Conservation (phyloP, 2,888 invertebrate genomes). For the Drosophila kambysellisi region DNA sequence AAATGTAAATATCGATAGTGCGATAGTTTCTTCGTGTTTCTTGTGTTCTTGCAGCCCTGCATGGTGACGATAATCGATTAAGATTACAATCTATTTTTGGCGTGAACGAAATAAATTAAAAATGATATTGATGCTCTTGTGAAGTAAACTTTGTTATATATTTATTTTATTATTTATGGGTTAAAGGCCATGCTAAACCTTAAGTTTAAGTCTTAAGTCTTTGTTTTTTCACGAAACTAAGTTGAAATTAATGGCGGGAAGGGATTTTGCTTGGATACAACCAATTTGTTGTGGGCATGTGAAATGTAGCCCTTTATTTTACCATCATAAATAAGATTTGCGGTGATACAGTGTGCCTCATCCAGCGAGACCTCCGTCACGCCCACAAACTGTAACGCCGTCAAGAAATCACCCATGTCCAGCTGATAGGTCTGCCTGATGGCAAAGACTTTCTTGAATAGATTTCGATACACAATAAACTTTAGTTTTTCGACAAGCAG, state of each 20-base stretch:
- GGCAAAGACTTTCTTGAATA: slow-evolving; percentile 95
- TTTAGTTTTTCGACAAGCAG: slow-evolving; percentile 98
- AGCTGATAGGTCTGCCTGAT: slow-evolving; percentile 94
- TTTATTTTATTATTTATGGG: not conserved
- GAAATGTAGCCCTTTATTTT: slow-evolving; percentile 99
- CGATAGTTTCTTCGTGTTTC: not conserved
- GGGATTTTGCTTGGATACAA: slow-evolving; percentile 98
- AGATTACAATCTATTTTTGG: not conserved
- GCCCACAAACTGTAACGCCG: slow-evolving; percentile 92
- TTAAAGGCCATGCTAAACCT: not conserved
- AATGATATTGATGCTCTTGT: not conserved
- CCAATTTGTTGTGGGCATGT: slow-evolving; percentile 97
- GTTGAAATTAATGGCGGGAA: slow-evolving; percentile 93
- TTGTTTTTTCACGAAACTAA: slow-evolving; percentile 66
- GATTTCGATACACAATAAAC: slow-evolving; percentile 96
- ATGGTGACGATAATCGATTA: not conserved
- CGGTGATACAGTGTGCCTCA: slow-evolving; percentile 98
- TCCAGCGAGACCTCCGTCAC: slow-evolving; percentile 95
- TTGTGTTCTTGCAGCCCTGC: slow-evolving; percentile 30
- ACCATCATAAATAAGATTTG: slow-evolving; percentile 97
- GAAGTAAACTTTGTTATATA: too few relatives aligned
- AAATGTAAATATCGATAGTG: slow-evolving; percentile 35
- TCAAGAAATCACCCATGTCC: slow-evolving; percentile 93
- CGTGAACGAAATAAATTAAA: not conserved
- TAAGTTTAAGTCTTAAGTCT: slow-evolving; percentile 1